Evolutionary conservation across 2,888 invertebrate species (phyloP).

Genomic region (Spilarctia lutea): DNA sequence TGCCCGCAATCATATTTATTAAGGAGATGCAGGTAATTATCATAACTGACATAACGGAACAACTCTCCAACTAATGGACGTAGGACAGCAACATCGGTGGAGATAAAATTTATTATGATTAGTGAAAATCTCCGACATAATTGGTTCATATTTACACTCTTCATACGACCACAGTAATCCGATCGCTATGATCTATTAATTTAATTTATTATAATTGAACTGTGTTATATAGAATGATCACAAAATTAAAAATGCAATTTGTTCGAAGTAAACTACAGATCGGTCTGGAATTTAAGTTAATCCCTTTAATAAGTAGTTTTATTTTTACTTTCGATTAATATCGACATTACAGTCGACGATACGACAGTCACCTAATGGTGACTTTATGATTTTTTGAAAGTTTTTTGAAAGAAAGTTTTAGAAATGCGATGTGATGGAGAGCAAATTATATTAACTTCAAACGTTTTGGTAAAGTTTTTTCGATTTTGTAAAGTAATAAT

Average conservation of each 20-base stretch:
- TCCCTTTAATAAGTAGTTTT: conserved; percentile 39
- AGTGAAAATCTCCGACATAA: conserved; percentile 62
- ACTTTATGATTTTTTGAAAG: neutral
- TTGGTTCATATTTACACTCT: conserved; percentile 64
- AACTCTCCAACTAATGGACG: conserved; percentile 59
- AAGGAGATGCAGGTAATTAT: conserved; percentile 82
- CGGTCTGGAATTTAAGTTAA: conserved; percentile 37
- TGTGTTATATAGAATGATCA: conserved; percentile 46
- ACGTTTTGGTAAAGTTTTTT: too few relatives aligned
- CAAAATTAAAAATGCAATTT: conserved; percentile 52
- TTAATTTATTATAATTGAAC: conserved; percentile 64
- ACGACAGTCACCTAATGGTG: too few relatives aligned
- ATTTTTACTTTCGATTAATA: conserved; percentile 1
- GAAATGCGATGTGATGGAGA: neutral
- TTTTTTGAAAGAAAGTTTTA: conserved; percentile 1
- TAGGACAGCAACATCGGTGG: conserved; percentile 57
- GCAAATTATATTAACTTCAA: neutral
- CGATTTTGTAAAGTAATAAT: neutral
- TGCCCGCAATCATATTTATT: conserved; percentile 78
- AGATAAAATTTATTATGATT: conserved; percentile 64
- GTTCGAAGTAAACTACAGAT: conserved; percentile 36
- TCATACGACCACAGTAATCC: conserved; percentile 58
- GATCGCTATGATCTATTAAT: conserved; percentile 64
- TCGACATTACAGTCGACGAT: too few relatives aligned
- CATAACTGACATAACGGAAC: conserved; percentile 78